Conservation (phyloP, 2,113 vertebrate species). For the Callithrix jacchus region DNA sequence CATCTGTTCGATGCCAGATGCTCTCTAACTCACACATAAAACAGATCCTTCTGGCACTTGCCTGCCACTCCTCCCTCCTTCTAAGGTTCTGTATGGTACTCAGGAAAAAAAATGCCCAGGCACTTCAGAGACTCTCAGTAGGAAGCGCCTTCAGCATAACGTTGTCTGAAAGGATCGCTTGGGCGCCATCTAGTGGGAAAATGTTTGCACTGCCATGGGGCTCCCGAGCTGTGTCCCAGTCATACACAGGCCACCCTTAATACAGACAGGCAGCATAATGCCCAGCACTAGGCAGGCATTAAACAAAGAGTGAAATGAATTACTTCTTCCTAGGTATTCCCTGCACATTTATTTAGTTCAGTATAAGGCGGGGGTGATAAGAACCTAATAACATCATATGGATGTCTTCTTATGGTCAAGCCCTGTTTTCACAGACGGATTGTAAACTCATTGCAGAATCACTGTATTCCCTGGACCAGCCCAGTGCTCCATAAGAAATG, state of each 20-base stretch:
- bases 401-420: neutral
- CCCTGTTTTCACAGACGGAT: neutral
- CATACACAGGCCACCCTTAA: too few relatives aligned
- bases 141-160: neutral
- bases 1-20: neutral
- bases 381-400: neutral
- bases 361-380: neutral
- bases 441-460: neutral
- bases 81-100: neutral
- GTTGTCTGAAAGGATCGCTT: constrained; percentile 33
- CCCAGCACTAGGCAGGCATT: neutral
- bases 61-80: neutral
- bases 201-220: neutral
- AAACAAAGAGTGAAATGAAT: neutral
- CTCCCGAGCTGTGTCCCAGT: neutral
- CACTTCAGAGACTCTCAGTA: neutral
- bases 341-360: neutral
- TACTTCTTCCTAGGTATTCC: neutral
- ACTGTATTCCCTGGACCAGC: neutral
- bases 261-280: neutral
- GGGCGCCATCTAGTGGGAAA: constrained; percentile 71
- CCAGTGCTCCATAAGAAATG: neutral
- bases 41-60: neutral
- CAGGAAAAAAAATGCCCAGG: neutral
- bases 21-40: neutral